These are phyloP conservation scores for Amblyjoppa fuscipennis DNA, from an alignment of 2,888 invertebrate species.

Conservation along the genomic window DNA sequence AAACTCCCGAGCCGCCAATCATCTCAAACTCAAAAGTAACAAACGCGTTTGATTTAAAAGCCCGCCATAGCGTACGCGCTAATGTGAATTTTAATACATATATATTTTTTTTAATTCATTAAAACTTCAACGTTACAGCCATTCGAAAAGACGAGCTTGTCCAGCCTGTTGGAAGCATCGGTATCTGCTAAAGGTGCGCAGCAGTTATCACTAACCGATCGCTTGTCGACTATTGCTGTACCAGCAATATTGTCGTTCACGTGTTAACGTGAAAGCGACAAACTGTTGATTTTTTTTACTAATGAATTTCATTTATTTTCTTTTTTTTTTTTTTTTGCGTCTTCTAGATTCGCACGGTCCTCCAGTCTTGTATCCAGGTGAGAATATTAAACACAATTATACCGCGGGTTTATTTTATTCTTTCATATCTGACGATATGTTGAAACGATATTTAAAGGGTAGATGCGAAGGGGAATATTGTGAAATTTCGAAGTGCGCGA, in stretches of 20 bases:
- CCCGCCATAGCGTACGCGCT: background rate
- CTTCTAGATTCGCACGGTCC: conserved; percentile 79
- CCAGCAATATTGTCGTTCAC: conserved; percentile 13
- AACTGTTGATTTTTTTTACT: background rate
- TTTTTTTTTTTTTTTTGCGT: conserved; percentile 52
- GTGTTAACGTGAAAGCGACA: background rate
- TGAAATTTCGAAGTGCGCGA: conserved; percentile 59
- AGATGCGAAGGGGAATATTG: background rate
- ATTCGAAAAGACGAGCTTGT: conserved; percentile 84
- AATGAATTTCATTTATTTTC: conserved; percentile 50
- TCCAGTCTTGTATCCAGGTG: conserved; percentile 83
- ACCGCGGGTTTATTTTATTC: conserved; percentile 31
- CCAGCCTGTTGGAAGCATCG: conserved; percentile 84
- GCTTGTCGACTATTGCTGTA: conserved; percentile 3
- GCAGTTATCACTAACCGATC: conserved; percentile 54
- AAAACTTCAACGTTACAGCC: conserved; percentile 77
- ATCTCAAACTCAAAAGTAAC: conserved; percentile 84
- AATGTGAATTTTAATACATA: background rate
- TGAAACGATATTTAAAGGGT: background rate
- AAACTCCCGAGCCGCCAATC: conserved; percentile 84
- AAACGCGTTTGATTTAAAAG: conserved; percentile 41
- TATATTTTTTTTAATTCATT: conserved; percentile 47
- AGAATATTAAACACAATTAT: conserved; percentile 70
- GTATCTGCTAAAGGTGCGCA: conserved; percentile 84
- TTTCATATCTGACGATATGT: conserved; percentile 1